These are phyloP conservation scores for Littorina saxatilis DNA, from an alignment of 1,140 invertebrate species.

Conservation along the genomic window DNA sequence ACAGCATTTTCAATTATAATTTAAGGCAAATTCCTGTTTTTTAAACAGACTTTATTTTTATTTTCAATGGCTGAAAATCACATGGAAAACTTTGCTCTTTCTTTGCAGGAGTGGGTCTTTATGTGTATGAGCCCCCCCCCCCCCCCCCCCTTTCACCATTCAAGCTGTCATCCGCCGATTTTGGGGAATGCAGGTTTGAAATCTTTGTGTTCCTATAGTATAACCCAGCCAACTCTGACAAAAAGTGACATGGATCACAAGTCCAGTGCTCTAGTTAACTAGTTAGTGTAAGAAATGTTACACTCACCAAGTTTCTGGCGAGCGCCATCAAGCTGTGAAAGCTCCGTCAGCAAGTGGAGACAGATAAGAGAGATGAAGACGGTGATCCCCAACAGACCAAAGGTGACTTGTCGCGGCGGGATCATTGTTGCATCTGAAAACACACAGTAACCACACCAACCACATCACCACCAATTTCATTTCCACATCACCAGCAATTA, in stretches of 20 bases:
- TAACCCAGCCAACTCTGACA: too few species aligned
- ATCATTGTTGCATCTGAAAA: conserved; percentile 1
- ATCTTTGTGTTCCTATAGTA: too few species aligned
- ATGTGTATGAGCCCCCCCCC: neutral
- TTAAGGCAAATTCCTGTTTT: neutral
- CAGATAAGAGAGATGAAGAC: conserved; percentile 35
- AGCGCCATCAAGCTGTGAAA: conserved; percentile 40
- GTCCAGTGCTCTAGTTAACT: too few species aligned
- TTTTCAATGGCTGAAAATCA: neutral
- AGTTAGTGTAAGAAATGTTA: too few species aligned
- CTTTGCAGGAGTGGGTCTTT: neutral
- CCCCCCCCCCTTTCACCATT: neutral
- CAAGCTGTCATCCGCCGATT: too few species aligned
- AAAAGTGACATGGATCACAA: too few species aligned
- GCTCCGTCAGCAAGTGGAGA: conserved; percentile 45
- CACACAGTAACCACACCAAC: neutral
- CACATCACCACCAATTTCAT: too few species aligned
- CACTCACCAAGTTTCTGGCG: conserved; percentile 44
- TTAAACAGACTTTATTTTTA: neutral
- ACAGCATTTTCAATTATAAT: too few species aligned
- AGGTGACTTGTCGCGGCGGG: neutral
- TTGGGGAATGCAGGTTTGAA: too few species aligned
- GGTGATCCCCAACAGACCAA: conserved; percentile 22
- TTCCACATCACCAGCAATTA: too few species aligned
- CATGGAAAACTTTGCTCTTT: neutral